These are phyloP conservation scores for Cryptocephalus primarius DNA, from an alignment of 2,888 invertebrate genomes.

Conservation along the genomic window DNA sequence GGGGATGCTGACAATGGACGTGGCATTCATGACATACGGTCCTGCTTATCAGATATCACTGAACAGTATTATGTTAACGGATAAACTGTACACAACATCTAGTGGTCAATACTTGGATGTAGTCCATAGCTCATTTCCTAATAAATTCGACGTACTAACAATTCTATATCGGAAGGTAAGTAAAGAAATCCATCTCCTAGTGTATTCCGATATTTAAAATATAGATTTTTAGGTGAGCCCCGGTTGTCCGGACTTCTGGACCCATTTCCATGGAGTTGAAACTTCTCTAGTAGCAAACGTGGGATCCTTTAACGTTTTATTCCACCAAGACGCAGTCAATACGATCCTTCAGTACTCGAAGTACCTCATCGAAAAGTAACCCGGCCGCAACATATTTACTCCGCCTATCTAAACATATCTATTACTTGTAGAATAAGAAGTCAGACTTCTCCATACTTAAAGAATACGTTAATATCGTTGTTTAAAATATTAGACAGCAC, in stretches of 20 bases:
- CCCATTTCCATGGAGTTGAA: constrained; percentile 70
- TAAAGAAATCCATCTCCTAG: constrained; percentile 2
- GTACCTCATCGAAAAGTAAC: constrained; percentile 52
- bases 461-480: constrained; percentile 7
- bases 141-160: constrained; percentile 53
- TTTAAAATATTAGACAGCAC: constrained; percentile 23
- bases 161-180: constrained; percentile 65
- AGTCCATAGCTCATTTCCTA: constrained; percentile 48
- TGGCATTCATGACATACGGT: constrained; percentile 68
- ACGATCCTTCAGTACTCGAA: constrained; percentile 59
- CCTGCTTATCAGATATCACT: constrained; percentile 64
- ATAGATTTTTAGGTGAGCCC: constrained; percentile 52
- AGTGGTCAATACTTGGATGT: constrained; percentile 70
- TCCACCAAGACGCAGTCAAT: constrained; percentile 63
- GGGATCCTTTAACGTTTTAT: constrained; percentile 48
- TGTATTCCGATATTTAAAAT: background rate
- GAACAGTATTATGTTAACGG: constrained; percentile 54
- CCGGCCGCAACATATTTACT: constrained; percentile 1
- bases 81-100: constrained; percentile 62
- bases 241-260: constrained; percentile 72
- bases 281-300: constrained; percentile 64
- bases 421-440: constrained; percentile 14
- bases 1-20: constrained; percentile 58
- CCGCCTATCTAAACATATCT: background rate
- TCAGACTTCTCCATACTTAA: constrained; percentile 24